A percentile compares a stretch with the other conserved stretches of the same genome.
phyloP scores from a whole-genome alignment of 2,888 invertebrate genomes.

The Cheiracanthium punctorium region DNA sequence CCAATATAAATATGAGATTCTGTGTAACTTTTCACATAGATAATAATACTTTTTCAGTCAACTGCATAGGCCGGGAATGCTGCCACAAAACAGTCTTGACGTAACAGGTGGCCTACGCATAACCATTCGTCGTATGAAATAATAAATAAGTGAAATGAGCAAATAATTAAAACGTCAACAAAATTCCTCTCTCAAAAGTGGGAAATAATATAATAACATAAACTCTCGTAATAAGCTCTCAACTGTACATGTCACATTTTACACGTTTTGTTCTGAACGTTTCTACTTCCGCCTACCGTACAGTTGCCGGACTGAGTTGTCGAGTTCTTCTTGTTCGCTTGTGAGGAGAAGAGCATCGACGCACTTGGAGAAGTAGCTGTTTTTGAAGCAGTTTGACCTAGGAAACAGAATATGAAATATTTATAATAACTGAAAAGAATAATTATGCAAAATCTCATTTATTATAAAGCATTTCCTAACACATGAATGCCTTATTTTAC shows the following conservation, averaged over 20 bases:
- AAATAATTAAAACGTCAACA: constrained; percentile 38
- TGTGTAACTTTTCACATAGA: constrained; percentile 57
- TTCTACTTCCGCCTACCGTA: constrained; percentile 64
- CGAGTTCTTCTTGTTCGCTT: constrained; percentile 61
- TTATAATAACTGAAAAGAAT: too few relatives aligned
- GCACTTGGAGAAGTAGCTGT: constrained; percentile 62
- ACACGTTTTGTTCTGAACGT: neutral
- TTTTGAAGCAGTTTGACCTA: constrained; percentile 69
- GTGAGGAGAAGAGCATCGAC: constrained; percentile 63
- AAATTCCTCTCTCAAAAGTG: constrained; percentile 16
- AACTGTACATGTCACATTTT: constrained; percentile 35
- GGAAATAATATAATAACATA: constrained; percentile 28
- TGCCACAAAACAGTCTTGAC: neutral
- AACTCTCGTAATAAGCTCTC: constrained; percentile 56
- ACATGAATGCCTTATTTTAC: too few relatives aligned
- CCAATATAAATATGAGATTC: constrained; percentile 57
- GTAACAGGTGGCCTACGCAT: neutral
- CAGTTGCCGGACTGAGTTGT: constrained; percentile 58
- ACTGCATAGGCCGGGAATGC: constrained; percentile 32
- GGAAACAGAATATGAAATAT: neutral
- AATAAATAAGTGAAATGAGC: constrained; percentile 37
- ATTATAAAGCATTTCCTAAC: too few relatives aligned
- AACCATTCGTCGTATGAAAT: constrained; percentile 14
- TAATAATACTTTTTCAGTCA: constrained; percentile 18
- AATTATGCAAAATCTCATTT: too few relatives aligned